A percentile compares a stretch with the other conserved stretches of the same genome.
Evolutionary conservation across 2,797 vertebrate genomes (phyloP).

Genomic region (Gobionotothen gibberifrons): DNA sequence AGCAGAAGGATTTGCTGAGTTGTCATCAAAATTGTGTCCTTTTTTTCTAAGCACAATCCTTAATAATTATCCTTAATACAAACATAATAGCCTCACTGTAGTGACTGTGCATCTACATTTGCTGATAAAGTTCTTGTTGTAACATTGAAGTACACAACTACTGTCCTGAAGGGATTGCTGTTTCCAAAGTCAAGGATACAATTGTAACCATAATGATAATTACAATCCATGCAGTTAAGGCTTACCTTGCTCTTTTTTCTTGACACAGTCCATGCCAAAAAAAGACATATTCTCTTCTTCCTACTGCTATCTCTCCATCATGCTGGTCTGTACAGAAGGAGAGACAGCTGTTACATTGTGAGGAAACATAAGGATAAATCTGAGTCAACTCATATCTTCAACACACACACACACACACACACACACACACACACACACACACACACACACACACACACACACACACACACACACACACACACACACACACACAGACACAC

Average conservation of each 20-base stretch:
- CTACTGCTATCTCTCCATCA: slow-evolving; percentile 69
- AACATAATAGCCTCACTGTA: neutral
- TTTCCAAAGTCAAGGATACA: neutral
- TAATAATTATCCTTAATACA: neutral
- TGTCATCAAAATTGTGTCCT: too few relatives aligned
- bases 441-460: neutral
- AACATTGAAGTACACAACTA: neutral
- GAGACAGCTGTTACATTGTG: neutral
- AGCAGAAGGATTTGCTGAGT: too few relatives aligned
- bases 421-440: too few relatives aligned
- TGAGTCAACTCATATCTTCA: too few relatives aligned
- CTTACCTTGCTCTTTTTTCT: slow-evolving; percentile 74
- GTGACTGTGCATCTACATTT: neutral
- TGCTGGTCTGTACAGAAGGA: slow-evolving; percentile 44
- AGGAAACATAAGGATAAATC: neutral
- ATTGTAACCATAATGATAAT: neutral
- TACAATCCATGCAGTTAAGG: neutral
- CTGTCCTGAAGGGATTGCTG: neutral
- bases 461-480: too few relatives aligned
- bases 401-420: neutral
- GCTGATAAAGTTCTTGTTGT: neutral
- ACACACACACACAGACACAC: too few relatives aligned
- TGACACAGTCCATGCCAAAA: slow-evolving; percentile 72
- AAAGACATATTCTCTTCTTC: slow-evolving; percentile 75
- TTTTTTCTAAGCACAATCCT: neutral